These are phyloP conservation scores for Thalassophryne amazonica DNA, from an alignment of 2,797 vertebrate genomes.

Conservation along the genomic window DNA sequence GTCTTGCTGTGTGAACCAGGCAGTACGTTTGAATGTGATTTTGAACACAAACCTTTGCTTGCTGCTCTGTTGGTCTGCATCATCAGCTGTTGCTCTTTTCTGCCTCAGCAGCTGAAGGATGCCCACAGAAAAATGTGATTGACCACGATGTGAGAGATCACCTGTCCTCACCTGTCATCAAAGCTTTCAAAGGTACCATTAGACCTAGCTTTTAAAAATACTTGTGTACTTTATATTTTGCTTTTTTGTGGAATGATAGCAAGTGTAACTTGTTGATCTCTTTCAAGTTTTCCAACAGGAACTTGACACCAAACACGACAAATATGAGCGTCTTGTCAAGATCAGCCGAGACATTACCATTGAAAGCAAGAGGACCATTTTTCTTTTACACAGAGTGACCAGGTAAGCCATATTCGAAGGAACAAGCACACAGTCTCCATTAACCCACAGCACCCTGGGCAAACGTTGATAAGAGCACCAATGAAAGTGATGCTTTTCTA, in stretches of 20 bases:
- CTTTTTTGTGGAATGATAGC: not conserved
- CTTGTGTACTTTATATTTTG: not conserved
- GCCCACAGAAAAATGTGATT: slow-evolving; percentile 81
- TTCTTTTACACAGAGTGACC: slow-evolving; percentile 92
- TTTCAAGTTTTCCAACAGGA: slow-evolving; percentile 90
- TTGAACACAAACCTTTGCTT: not conserved
- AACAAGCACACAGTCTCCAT: too few relatives aligned
- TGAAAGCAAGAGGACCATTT: slow-evolving; percentile 96
- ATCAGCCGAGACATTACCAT: slow-evolving; percentile 95
- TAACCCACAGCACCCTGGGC: too few relatives aligned
- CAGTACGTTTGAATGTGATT: too few relatives aligned
- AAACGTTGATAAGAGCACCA: too few relatives aligned
- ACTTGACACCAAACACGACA: slow-evolving; percentile 93
- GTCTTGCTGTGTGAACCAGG: too few relatives aligned
- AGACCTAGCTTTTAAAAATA: not conserved
- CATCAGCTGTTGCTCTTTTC: not conserved
- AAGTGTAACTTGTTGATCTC: not conserved
- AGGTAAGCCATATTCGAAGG: slow-evolving; percentile 71
- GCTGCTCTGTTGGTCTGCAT: too few relatives aligned
- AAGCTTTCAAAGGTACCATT: slow-evolving; percentile 83
- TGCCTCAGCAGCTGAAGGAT: slow-evolving; percentile 70
- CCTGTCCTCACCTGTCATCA: slow-evolving; percentile 78
- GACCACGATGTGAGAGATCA: slow-evolving; percentile 68
- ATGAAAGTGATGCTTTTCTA: too few relatives aligned
- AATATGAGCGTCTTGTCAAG: slow-evolving; percentile 93